Evolutionary conservation across 2,888 invertebrate species (phyloP), one percentile per base, ranked within the genome.

Genomic region (Latheticus oryzae): DNA sequence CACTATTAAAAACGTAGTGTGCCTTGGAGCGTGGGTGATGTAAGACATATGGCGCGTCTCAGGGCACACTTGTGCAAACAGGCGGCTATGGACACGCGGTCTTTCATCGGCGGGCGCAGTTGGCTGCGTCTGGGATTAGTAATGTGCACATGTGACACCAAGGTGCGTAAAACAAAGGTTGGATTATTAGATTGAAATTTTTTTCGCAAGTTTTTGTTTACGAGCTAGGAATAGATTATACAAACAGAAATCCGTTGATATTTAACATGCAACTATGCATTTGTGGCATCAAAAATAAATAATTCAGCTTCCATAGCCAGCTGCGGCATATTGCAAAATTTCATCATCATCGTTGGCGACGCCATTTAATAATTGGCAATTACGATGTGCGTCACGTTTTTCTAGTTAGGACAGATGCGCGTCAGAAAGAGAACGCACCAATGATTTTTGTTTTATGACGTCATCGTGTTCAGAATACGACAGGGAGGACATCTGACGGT

Each of bases 361-460:
- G 69, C 69, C 66, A 68, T 71, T 68, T 72, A 72, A 74, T 76
- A 74, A 76, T 75, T 72, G 66, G 72, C 76, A 73, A 76, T 76
- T 74, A 74, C 70, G 62, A 77, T 77, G 76, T 71, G 71, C 74
- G 73, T 75, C 77, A 77, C 77, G 77, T 76, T 77, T 77, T 77
- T 76, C 76, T 77, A 76, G 76, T 76, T 75, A 74, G 50, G 38
- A 30, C 48, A 13, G 35, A 16, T 12, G 48, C 19, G 43, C 35
- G 53, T 24, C 43, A 56, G 58, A 58, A 38, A 45, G 58, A 40
- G 58, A 58, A 37, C 24, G 47, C 23, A 38, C 40, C 42, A 56
- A 71, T 74, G 74, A 76, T 76, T 76, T 76, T 76, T 76, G 75
- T 73, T 77, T 77, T 77, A 77, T 76, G 73, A 72, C 74, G 69